Evolutionary conservation across 2,797 vertebrate genomes (phyloP).

Genomic region (Platalea minor): DNA sequence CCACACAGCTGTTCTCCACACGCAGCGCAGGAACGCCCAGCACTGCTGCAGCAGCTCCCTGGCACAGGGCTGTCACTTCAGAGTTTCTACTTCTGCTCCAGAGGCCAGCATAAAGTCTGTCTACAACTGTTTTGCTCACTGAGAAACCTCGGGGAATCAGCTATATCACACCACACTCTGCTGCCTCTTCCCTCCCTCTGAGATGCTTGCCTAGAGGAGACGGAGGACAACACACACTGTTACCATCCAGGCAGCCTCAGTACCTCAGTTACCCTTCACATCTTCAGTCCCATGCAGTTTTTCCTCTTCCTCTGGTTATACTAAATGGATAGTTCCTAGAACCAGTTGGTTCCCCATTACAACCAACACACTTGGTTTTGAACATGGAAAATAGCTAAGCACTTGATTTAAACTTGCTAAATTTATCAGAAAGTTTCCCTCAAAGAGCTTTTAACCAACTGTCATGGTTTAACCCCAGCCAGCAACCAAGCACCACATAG

Average conservation of each 20-base stretch:
- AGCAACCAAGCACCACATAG: too few species aligned
- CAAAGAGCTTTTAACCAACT: neutral
- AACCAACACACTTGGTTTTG: neutral
- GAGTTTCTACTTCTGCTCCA: neutral
- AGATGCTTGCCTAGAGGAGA: neutral
- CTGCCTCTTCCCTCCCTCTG: neutral
- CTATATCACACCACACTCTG: accelerated
- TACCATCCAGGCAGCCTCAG: neutral
- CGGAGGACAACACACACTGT: neutral
- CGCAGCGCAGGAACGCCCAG: accelerated
- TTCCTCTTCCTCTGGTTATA: neutral
- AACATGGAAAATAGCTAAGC: neutral
- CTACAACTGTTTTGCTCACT: neutral
- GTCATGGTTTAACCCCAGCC: too few species aligned
- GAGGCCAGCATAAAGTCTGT: neutral
- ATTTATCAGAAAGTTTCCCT: neutral
- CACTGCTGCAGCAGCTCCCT: neutral
- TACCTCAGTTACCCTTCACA: neutral
- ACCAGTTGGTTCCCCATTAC: neutral
- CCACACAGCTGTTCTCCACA: neutral
- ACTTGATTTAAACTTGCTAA: neutral
- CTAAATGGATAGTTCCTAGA: neutral
- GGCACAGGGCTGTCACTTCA: neutral
- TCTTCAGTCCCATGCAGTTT: neutral
- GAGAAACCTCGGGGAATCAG: neutral